These are phyloP conservation scores for Hemithea aestivaria DNA, from an alignment of 2,888 invertebrate species.

Conservation along the genomic window DNA sequence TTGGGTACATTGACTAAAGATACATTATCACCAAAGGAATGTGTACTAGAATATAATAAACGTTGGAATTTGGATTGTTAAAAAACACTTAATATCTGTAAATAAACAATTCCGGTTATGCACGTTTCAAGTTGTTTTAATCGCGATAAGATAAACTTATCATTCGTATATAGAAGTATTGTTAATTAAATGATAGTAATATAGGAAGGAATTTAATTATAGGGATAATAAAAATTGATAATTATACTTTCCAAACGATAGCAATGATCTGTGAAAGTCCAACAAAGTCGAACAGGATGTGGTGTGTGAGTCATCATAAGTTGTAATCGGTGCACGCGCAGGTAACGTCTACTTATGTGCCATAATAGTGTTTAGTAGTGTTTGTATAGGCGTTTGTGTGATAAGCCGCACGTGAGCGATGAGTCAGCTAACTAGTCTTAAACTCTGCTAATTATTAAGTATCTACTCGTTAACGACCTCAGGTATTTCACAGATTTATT, in stretches of 20 bases:
- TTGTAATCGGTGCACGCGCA: slow-evolving; percentile 66
- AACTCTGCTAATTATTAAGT: slow-evolving; percentile 21
- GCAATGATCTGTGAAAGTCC: slow-evolving; percentile 61
- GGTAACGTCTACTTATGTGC: slow-evolving; percentile 57
- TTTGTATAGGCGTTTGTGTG: slow-evolving; percentile 43
- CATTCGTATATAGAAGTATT: slow-evolving; percentile 13
- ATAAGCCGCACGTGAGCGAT: slow-evolving; percentile 70
- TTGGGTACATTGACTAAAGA: slow-evolving; percentile 33
- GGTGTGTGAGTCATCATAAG: slow-evolving; percentile 53
- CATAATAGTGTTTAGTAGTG: slow-evolving; percentile 50
- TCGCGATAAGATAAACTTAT: slow-evolving; percentile 36
- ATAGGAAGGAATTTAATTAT: slow-evolving; percentile 10
- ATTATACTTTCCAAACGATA: slow-evolving; percentile 36
- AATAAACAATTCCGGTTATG: slow-evolving; percentile 36
- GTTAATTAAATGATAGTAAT: slow-evolving; percentile 6
- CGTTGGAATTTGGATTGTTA: slow-evolving; percentile 35
- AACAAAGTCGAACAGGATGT: slow-evolving; percentile 68
- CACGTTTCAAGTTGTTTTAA: slow-evolving; percentile 20
- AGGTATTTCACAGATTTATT: slow-evolving; percentile 10
- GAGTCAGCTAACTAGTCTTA: slow-evolving; percentile 47
- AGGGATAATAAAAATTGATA: slow-evolving; percentile 9
- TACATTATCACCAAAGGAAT: slow-evolving; percentile 45
- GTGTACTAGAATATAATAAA: slow-evolving; percentile 17
- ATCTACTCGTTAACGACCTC: slow-evolving; percentile 16
- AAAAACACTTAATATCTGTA: slow-evolving; percentile 29